Evolutionary conservation across 2,113 vertebrate genomes (phyloP).

Genomic region (Poeciliopsis prolifica): DNA sequence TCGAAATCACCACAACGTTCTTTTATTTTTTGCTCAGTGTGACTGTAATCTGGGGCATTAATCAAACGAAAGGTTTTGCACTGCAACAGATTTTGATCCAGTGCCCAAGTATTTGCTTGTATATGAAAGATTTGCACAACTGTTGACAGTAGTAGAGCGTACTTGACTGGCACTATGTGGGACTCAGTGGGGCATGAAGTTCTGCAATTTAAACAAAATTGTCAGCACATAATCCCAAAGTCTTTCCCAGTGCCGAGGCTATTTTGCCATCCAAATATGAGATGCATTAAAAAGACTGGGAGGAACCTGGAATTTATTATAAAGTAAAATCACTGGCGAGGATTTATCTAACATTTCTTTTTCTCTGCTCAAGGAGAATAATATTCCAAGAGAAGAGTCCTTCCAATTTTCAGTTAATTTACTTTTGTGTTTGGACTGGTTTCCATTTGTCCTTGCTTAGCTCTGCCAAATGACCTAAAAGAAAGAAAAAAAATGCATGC

Average conservation of each 20-base stretch:
- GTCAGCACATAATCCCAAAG: not conserved
- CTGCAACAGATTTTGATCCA: constrained; percentile 23
- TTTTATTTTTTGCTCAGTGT: constrained; percentile 21
- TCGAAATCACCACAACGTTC: not conserved
- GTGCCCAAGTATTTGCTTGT: constrained; percentile 60
- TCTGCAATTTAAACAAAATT: not conserved
- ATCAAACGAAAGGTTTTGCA: constrained; percentile 36
- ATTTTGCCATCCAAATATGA: not conserved
- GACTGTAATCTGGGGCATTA: constrained; percentile 19
- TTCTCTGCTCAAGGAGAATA: not conserved
- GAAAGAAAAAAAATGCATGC: constrained; percentile 20
- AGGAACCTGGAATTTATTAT: not conserved
- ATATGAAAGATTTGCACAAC: constrained; percentile 43
- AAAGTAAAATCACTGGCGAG: not conserved
- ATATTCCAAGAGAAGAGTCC: constrained; percentile 3
- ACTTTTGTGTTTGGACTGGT: constrained; percentile 29
- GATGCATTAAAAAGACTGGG: not conserved
- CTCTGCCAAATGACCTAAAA: constrained; percentile 37
- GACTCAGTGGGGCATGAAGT: not conserved
- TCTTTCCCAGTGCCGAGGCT: not conserved
- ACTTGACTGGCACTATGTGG: constrained; percentile 14
- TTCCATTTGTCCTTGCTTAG: constrained; percentile 44
- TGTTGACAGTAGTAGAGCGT: constrained; percentile 7
- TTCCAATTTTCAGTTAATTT: constrained; percentile 27
- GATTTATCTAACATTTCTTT: not conserved